Conservation (phyloP, 2,797 vertebrate species). For the Tadarida brasiliensis region DNA sequence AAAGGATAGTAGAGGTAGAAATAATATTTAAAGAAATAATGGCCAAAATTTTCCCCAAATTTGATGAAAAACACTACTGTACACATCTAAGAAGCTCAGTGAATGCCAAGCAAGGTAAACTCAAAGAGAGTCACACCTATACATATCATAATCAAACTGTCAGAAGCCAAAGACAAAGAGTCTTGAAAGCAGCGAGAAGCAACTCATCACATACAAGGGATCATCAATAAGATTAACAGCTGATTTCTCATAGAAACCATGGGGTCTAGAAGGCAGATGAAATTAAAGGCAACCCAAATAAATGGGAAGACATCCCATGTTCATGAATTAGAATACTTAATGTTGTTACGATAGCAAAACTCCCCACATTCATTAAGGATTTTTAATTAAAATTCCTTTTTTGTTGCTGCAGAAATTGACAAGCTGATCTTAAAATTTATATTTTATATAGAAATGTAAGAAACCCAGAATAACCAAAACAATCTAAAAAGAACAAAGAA, state of each 20-base stretch:
- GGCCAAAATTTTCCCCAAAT: neutral
- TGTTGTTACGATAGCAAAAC: neutral
- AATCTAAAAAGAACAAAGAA: neutral
- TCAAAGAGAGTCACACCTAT: neutral
- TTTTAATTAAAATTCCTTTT: slow-evolving; percentile 21
- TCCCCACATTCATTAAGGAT: neutral
- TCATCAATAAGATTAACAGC: neutral
- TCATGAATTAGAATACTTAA: neutral
- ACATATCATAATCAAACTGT: neutral
- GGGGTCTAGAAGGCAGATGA: neutral
- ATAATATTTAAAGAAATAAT: neutral
- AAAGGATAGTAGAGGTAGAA: neutral
- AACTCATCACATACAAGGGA: neutral
- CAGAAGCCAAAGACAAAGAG: neutral
- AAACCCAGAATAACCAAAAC: neutral
- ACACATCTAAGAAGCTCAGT: neutral
- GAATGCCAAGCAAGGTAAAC: neutral
- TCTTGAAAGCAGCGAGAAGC: neutral
- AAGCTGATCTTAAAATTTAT: neutral
- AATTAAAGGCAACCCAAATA: neutral
- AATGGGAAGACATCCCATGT: neutral
- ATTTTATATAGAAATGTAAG: neutral
- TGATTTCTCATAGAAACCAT: neutral
- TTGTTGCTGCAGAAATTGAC: neutral
- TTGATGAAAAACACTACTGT: neutral